Conservation (phyloP, 1,140 invertebrate species). For the Drosophila subpulchrella region DNA sequence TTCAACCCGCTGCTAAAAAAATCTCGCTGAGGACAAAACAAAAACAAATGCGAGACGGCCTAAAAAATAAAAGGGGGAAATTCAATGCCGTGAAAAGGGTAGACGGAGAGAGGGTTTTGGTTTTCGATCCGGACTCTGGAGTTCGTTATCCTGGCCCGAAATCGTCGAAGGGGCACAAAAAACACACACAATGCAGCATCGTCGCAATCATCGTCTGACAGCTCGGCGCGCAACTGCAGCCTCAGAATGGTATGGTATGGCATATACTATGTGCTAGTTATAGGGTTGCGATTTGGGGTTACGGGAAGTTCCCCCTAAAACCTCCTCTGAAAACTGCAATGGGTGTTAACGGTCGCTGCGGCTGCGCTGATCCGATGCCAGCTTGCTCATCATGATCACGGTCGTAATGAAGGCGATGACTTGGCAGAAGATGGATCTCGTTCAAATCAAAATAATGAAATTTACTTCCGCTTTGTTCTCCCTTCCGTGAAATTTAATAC, state of each 20-base stretch:
- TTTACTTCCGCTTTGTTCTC: conserved; percentile 47
- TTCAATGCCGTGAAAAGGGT: conserved; percentile 80
- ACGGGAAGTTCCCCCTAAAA: conserved; percentile 21
- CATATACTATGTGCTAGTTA: conserved; percentile 19
- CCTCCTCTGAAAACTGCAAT: conserved; percentile 36
- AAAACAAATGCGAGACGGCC: conserved; percentile 56
- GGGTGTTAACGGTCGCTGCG: conserved; percentile 59
- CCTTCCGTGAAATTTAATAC: conserved; percentile 40
- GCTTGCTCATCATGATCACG: conserved; percentile 34
- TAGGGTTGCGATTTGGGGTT: conserved; percentile 68
- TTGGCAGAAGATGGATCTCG: conserved; percentile 48
- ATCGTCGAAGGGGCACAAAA: conserved; percentile 39
- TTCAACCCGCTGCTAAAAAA: conserved; percentile 58
- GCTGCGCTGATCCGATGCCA: conserved; percentile 32
- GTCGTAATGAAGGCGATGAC: conserved; percentile 46
- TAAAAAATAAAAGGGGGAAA: conserved; percentile 66
- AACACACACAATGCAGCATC: conserved; percentile 48
- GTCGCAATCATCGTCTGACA: conserved; percentile 48
- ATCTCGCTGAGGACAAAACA: conserved; percentile 47
- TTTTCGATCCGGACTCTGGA: conserved; percentile 17
- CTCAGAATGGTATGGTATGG: conserved; percentile 11
- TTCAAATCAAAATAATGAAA: conserved; percentile 61
- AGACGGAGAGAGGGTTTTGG: conserved; percentile 40
- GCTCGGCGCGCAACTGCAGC: conserved; percentile 52
- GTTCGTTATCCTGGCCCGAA: conserved; percentile 72